These are phyloP conservation scores for Pseudococcus jackbeardsleyi DNA, from an alignment of 2,888 invertebrate species.

Conservation along the genomic window DNA sequence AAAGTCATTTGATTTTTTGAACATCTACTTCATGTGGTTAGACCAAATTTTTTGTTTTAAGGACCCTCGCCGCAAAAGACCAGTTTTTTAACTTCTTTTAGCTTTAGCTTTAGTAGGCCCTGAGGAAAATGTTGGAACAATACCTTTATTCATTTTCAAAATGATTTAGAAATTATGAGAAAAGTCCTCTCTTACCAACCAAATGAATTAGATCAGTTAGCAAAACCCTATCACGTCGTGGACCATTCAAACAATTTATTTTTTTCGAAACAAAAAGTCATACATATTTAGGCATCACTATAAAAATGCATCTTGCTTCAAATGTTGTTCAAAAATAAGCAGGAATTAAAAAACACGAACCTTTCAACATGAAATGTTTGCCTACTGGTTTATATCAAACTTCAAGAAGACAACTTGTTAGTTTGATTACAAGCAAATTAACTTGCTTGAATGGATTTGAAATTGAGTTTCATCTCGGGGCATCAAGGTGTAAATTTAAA, in stretches of 20 bases:
- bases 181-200: too few relatives aligned
- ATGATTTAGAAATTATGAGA: too few relatives aligned
- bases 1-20: too few relatives aligned
- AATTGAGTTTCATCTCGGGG: slow-evolving; percentile 10
- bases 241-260: too few relatives aligned
- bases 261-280: neutral
- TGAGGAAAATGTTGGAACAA: neutral
- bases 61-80: too few relatives aligned
- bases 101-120: too few relatives aligned
- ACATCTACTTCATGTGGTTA: too few relatives aligned
- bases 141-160: too few relatives aligned
- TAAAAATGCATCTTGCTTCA: neutral
- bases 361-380: slow-evolving; percentile 32
- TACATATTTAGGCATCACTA: slow-evolving; percentile 4
- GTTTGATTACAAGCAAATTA: slow-evolving; percentile 7
- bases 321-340: slow-evolving; percentile 42
- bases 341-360: neutral
- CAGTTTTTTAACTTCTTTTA: too few relatives aligned
- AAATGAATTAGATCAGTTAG: too few relatives aligned
- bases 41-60: too few relatives aligned
- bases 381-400: slow-evolving; percentile 6
- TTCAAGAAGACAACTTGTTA: slow-evolving; percentile 15
- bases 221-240: too few relatives aligned
- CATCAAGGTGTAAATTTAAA: neutral
- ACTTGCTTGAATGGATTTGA: neutral